Evolutionary conservation across 2,113 vertebrate genomes (phyloP).

Genomic region (Takifugu flavidus): DNA sequence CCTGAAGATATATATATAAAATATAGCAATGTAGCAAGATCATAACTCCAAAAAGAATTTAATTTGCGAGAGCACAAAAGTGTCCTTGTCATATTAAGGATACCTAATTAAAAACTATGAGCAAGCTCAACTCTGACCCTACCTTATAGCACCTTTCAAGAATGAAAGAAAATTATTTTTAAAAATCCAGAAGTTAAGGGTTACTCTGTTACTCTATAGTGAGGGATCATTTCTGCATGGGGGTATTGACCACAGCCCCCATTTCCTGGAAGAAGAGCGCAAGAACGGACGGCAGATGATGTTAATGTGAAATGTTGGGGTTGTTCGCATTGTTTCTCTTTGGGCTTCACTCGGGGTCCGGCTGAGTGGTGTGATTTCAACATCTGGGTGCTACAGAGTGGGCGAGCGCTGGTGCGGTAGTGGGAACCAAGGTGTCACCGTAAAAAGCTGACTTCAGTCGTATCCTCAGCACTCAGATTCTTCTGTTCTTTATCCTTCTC

Average conservation of each 20-base stretch:
- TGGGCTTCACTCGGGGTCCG: neutral
- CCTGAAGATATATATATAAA: too few relatives aligned
- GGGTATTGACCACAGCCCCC: constrained; percentile 2
- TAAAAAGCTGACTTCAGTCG: constrained; percentile 39
- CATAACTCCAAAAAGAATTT: too few relatives aligned
- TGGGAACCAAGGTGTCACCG: constrained; percentile 12
- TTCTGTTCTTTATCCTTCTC: constrained; percentile 19
- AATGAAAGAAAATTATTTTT: too few relatives aligned
- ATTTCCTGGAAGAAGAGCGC: constrained; percentile 6
- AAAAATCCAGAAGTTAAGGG: neutral
- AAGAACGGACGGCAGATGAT: constrained; percentile 1
- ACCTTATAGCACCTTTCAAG: too few relatives aligned
- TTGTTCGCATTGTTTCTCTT: constrained; percentile 9
- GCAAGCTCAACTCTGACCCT: neutral
- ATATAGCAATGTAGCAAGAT: too few relatives aligned
- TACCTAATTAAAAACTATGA: neutral
- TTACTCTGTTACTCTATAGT: neutral
- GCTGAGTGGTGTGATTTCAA: constrained; percentile 42
- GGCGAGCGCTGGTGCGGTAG: neutral
- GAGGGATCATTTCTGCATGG: constrained; percentile 4
- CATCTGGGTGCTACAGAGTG: constrained; percentile 42
- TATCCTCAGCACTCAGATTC: constrained; percentile 34
- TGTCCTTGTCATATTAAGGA: too few relatives aligned
- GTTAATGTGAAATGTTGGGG: neutral
- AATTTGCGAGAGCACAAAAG: too few relatives aligned